phyloP scores from a whole-genome alignment of 1,140 invertebrate genomes.

The Liolophura sinensis region DNA sequence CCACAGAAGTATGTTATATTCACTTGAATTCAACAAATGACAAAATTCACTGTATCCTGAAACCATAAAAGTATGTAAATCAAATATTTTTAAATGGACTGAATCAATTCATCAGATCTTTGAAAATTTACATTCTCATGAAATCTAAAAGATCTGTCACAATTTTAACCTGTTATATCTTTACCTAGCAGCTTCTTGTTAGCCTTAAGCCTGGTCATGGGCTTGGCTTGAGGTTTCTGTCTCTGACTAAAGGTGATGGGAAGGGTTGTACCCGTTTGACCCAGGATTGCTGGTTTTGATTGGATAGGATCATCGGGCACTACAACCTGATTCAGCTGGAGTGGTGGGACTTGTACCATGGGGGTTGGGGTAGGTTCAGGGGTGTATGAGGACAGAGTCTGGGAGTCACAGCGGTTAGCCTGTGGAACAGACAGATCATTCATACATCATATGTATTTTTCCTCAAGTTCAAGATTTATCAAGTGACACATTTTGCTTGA shows the following conservation, averaged over 20 bases:
- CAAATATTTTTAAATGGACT: not conserved
- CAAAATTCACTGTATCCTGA: constrained; percentile 1
- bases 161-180: not conserved
- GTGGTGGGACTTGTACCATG: not conserved
- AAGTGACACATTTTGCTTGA: too few relatives aligned
- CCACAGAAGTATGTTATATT: not conserved
- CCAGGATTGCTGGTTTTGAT: constrained; percentile 38
- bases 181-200: constrained; percentile 10
- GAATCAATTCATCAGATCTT: not conserved
- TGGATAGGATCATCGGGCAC: not conserved
- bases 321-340: not conserved
- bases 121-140: too few relatives aligned
- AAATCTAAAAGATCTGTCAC: not conserved
- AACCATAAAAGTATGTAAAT: not conserved
- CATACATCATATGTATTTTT: not conserved
- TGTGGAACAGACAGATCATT: not conserved
- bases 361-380: not conserved
- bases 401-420: not conserved
- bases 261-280: constrained; percentile 32
- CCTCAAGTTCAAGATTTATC: too few relatives aligned
- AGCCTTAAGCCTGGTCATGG: constrained; percentile 18
- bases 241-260: constrained; percentile 29
- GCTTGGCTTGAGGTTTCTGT: constrained; percentile 29
- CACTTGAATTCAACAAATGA: not conserved
- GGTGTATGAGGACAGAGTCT: not conserved